Evolutionary conservation across 2,113 vertebrate genomes (phyloP), one percentile per base, ranked within the genome.

Genomic region (Acrocephalus kingi): DNA sequence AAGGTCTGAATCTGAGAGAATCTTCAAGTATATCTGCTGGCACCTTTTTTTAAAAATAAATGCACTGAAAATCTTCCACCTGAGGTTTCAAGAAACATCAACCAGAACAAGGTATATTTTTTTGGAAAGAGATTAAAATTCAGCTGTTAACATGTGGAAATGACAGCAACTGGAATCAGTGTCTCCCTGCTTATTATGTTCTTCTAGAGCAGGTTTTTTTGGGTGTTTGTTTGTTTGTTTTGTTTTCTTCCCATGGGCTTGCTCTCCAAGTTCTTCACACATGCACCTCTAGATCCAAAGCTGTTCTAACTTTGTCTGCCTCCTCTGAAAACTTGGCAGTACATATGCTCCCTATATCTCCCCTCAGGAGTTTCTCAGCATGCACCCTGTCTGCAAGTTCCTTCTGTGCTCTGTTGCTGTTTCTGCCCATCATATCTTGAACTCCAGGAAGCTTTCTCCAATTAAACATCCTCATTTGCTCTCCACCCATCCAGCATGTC

Each of bases 401-500:
- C 39, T 87, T 87, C 56, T 72, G 33, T n/a, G 20, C 12, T 35
- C 4, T 86, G 10, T n/a, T 61, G 39, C 25, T 76, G 24, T 84
- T 64, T 45, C 35, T 91, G 9, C 6, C 61, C 35, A n/a, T 54
- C 69, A 31, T 22, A 10, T 17, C 54, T 80, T 78, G 37, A 3
- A 14, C 33, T 71, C 9, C 17, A 52, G 54, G 63, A 62, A 39
- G 10, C 20, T 74, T 63, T 78, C 17, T 41, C 15, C 3, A 20
- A 3, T 2, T 77, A 15, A 76, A 14, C 14, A 27, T 16, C 24
- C 51, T 61, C 13, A 5, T 31, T 77, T 91, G 9, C 27, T 66
- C 17, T 88, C 12, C 2, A 5, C 3, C 5, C 13, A 25, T 58
- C 16, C 11, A 31, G 4, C 1, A 6, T 2, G 18, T 74, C 20